Evolutionary conservation across 1,140 invertebrate genomes (phyloP).

Genomic region (Kradibia gibbosae): DNA sequence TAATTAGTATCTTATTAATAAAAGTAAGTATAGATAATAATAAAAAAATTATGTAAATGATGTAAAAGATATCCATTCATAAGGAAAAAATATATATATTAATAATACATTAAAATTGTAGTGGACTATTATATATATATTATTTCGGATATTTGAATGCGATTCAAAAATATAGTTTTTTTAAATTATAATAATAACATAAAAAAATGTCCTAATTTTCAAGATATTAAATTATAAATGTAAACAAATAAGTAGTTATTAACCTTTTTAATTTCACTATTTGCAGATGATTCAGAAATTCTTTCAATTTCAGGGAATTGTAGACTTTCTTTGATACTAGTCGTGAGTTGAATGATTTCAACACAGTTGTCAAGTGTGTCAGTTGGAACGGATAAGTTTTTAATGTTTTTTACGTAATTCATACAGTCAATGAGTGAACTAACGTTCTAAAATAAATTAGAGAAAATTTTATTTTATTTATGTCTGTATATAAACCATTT

Average conservation of each 20-base stretch:
- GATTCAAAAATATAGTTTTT: not conserved
- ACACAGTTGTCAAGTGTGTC: conserved; percentile 57
- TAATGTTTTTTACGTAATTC: conserved; percentile 68
- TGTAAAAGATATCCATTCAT: too few species aligned
- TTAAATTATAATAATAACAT: not conserved
- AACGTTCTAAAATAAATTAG: conserved; percentile 66
- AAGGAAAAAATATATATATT: too few species aligned
- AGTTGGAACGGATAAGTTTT: conserved; percentile 54
- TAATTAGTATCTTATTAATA: too few species aligned
- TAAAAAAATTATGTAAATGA: too few species aligned
- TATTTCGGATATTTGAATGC: too few species aligned
- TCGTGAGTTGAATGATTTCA: conserved; percentile 67
- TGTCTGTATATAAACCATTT: too few species aligned
- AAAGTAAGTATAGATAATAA: too few species aligned
- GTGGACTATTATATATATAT: not conserved
- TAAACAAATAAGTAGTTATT: not conserved
- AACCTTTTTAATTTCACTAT: conserved; percentile 64
- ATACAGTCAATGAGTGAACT: conserved; percentile 67
- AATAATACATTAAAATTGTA: too few species aligned
- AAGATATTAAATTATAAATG: too few species aligned
- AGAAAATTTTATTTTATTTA: too few species aligned
- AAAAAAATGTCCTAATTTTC: not conserved
- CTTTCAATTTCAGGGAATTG: conserved; percentile 70
- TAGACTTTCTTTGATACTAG: conserved; percentile 65
- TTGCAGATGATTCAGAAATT: conserved; percentile 65